phyloP scores from a whole-genome alignment of 2,797 vertebrate species.

The Parotocinclus haroldoi region DNA sequence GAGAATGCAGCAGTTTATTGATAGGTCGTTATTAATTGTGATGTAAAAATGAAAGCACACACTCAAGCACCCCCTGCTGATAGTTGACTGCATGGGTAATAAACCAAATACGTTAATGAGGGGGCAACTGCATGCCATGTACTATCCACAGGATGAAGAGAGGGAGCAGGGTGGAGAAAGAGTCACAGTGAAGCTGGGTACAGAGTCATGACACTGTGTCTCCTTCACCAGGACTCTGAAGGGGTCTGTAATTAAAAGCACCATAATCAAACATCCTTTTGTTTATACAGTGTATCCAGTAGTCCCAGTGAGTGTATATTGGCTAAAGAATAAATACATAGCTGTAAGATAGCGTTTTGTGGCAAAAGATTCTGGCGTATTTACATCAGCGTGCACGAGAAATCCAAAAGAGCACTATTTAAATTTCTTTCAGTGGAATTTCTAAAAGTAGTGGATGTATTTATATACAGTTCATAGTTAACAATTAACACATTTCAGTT shows the following conservation, averaged over 20 bases:
- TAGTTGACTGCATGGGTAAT: conserved; percentile 49
- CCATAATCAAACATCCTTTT: conserved; percentile 45
- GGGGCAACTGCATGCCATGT: conserved; percentile 36
- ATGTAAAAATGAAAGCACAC: conserved; percentile 39
- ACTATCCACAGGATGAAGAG: conserved; percentile 24
- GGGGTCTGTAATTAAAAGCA: conserved; percentile 48
- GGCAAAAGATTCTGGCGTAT: too few species aligned
- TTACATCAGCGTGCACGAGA: too few species aligned
- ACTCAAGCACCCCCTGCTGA: conserved; percentile 41
- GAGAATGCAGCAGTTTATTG: conserved; percentile 31
- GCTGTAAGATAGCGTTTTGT: too few species aligned
- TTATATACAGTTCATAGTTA: too few species aligned
- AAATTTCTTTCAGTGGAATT: too few species aligned
- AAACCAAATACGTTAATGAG: conserved; percentile 53
- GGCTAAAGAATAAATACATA: not conserved
- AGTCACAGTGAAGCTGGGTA: conserved; percentile 51
- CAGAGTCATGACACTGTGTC: conserved; percentile 46
- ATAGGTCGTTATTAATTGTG: conserved; percentile 42
- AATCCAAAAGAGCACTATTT: too few species aligned
- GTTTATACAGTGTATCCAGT: conserved; percentile 29
- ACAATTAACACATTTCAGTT: too few species aligned
- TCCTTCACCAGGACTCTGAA: conserved; percentile 41
- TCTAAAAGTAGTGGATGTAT: too few species aligned
- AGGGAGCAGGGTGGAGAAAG: conserved; percentile 32
- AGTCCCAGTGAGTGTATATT: conserved; percentile 9